Evolutionary conservation across 2,113 vertebrate species (phyloP).

Genomic region (Sialia sialis): DNA sequence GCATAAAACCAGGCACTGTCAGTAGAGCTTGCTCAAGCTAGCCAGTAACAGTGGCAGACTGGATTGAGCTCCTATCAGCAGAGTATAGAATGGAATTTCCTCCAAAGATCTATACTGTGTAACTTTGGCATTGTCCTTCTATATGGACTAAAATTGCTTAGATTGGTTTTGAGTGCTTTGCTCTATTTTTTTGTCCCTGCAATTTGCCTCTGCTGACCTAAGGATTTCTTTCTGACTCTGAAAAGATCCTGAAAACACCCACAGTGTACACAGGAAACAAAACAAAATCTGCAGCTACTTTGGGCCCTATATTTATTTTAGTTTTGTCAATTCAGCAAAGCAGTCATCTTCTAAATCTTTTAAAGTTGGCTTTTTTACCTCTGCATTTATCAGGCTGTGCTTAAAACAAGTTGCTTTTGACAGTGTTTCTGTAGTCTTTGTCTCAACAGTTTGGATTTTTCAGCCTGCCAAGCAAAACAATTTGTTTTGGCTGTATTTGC

Average conservation of each 20-base stretch:
- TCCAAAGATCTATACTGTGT: accelerated
- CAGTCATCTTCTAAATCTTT: background rate
- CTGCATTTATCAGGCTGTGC: background rate
- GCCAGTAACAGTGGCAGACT: background rate
- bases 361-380: background rate
- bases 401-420: slow-evolving; percentile 9
- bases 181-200: background rate
- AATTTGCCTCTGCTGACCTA: background rate
- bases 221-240: background rate
- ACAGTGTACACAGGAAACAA: background rate
- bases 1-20: background rate
- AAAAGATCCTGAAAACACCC: background rate
- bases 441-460: slow-evolving; percentile 37
- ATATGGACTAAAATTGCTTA: background rate
- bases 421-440: slow-evolving; percentile 16
- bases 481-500: slow-evolving; percentile 56
- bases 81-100: background rate
- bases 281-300: background rate
- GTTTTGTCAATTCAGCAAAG: slow-evolving; percentile 31
- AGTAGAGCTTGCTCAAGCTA: background rate
- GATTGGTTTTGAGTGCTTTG: background rate
- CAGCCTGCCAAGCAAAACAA: slow-evolving; percentile 66
- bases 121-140: background rate
- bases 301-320: background rate
- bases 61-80: background rate